A percentile compares a stretch with the other conserved stretches of the same genome.
phyloP scores from a whole-genome alignment of 2,888 invertebrate genomes.

The Gasteruption jaculator region DNA sequence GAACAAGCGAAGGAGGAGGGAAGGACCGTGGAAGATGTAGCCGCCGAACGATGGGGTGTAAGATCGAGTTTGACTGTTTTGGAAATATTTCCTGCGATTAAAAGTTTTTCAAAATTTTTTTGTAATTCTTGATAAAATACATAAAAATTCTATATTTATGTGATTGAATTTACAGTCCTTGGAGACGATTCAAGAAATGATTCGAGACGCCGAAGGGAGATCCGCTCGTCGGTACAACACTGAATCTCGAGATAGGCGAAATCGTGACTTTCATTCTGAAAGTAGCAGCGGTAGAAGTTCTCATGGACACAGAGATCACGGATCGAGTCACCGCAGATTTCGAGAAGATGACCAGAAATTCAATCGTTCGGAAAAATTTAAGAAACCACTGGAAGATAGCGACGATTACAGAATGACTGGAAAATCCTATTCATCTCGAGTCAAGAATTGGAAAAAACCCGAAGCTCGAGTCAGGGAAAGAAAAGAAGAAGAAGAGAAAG shows the following conservation, averaged over 20 bases:
- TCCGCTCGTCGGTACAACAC: no score
- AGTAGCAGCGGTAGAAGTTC: conserved; percentile 10
- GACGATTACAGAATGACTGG: conserved; percentile 12
- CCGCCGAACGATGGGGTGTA: conserved; percentile 59
- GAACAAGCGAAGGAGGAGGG: conserved; percentile 57
- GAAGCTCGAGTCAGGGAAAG: conserved; percentile 24
- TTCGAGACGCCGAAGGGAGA: conserved; percentile 54
- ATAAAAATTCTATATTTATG: neutral
- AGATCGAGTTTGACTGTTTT: conserved; percentile 32
- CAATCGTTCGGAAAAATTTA: no score
- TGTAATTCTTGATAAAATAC: neutral
- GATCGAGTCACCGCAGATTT: conserved; percentile 27
- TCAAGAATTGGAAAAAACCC: conserved; percentile 34
- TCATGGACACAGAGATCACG: conserved; percentile 15
- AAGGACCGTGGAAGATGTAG: conserved; percentile 56
- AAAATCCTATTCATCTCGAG: conserved; percentile 15
- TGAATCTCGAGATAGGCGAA: conserved; percentile 7
- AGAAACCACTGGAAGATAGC: conserved; percentile 33
- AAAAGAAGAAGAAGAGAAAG: conserved; percentile 20
- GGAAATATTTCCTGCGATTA: no score
- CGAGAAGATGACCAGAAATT: no score
- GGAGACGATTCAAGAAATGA: conserved; percentile 52
- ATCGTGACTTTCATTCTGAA: conserved; percentile 1
- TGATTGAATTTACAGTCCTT: conserved; percentile 51
- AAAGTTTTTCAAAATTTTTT: neutral